phyloP scores from a whole-genome alignment of 2,797 vertebrate species.

The Mormyrus proboscirostris region DNA sequence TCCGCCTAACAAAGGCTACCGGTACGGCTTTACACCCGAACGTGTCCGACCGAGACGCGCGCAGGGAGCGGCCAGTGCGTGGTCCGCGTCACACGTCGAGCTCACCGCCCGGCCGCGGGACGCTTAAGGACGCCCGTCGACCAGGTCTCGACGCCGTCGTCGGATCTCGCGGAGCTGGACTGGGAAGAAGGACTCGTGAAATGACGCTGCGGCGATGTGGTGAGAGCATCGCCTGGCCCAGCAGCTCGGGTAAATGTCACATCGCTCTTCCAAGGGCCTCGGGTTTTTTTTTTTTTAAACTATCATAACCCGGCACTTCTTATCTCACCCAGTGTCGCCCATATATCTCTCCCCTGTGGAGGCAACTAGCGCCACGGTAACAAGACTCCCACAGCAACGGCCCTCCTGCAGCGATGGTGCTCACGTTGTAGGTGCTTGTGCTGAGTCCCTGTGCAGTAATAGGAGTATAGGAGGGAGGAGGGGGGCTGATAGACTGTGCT shows the following conservation, averaged over 20 bases:
- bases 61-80: background rate
- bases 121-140: background rate
- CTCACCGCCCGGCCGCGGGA: background rate
- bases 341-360: background rate
- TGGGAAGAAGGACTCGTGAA: background rate
- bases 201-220: background rate
- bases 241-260: background rate
- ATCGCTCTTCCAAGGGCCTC: background rate
- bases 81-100: background rate
- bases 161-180: background rate
- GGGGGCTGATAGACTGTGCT: constrained; percentile 14
- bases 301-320: background rate
- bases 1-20: background rate
- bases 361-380: background rate
- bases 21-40: background rate
- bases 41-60: background rate
- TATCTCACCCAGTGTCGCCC: background rate
- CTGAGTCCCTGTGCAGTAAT: constrained; percentile 34
- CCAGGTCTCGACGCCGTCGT: background rate
- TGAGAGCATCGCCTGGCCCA: background rate
- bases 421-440: constrained; percentile 13
- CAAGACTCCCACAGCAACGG: background rate
- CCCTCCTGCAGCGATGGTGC: background rate
- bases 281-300: background rate
- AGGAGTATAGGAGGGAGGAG: constrained; percentile 19